Percentiles rank a stretch among this genome's conserved stretches.
These are phyloP conservation scores for Epizoanthus rinbou DNA, from an alignment of 92 coral and sea anemone species.

Conservation along the genomic window DNA sequence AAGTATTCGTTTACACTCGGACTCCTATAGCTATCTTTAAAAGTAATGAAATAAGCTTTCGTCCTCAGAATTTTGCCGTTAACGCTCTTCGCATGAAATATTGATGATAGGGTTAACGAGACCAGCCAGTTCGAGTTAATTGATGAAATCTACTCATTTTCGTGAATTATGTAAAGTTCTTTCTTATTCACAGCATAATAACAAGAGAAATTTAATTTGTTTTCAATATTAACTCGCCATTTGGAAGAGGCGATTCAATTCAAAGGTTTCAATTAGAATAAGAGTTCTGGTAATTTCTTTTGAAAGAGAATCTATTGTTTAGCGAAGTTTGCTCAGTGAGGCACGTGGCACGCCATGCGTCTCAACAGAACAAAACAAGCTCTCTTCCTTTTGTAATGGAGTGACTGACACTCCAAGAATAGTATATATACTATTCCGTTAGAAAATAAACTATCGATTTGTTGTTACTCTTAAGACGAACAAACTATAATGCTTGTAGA, in stretches of 20 bases:
- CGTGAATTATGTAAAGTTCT: conserved; percentile 33
- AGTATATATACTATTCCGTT: conserved; percentile 22
- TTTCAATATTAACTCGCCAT: conserved; percentile 37
- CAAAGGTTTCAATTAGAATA: conserved; percentile 41
- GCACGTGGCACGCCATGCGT: conserved; percentile 24
- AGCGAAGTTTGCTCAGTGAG: neutral
- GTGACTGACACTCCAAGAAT: conserved; percentile 27
- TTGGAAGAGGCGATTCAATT: conserved; percentile 35
- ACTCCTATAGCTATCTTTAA: neutral
- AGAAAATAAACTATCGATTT: conserved; percentile 40
- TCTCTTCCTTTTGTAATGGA: conserved; percentile 22
- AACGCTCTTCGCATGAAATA: conserved; percentile 13
- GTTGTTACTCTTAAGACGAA: conserved; percentile 11
- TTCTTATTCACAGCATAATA: conserved; percentile 42
- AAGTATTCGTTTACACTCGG: too few species aligned
- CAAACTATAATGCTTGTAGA: neutral
- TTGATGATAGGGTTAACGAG: conserved; percentile 1
- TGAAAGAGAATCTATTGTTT: conserved; percentile 34
- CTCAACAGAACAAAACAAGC: conserved; percentile 11
- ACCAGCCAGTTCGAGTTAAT: conserved; percentile 16
- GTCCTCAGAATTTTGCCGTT: neutral
- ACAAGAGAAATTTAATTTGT: conserved; percentile 33
- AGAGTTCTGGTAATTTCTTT: conserved; percentile 33
- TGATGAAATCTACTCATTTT: conserved; percentile 33
- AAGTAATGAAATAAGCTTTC: conserved; percentile 8